Conservation (phyloP, 2,888 invertebrate genomes). For the Drosophila lacicola region DNA sequence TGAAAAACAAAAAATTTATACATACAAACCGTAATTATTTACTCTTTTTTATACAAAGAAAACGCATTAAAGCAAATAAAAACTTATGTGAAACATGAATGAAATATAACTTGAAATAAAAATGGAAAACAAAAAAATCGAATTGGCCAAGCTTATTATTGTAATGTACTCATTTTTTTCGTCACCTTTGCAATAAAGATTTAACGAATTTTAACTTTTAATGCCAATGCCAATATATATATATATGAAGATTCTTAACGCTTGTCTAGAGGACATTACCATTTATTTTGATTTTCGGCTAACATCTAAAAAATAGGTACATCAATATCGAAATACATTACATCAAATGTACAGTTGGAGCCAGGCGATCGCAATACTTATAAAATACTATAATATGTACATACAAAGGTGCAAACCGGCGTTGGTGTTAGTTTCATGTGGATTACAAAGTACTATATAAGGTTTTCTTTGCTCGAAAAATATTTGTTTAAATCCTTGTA, state of each 20-base stretch:
- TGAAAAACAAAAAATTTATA: conserved; percentile 70
- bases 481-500: conserved; percentile 42
- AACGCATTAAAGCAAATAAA: conserved; percentile 65
- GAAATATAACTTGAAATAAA: conserved; percentile 82
- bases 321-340: conserved; percentile 65
- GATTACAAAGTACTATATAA: conserved; percentile 16
- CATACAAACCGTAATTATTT: conserved; percentile 77
- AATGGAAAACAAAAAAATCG: conserved; percentile 72
- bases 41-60: conserved; percentile 83
- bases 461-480: conserved; percentile 54
- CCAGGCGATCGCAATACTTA: conserved; percentile 37
- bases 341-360: conserved; percentile 48
- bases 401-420: conserved; percentile 58
- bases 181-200: conserved; percentile 13
- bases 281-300: conserved; percentile 67
- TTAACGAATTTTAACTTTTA: background rate
- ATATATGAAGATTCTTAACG: no score
- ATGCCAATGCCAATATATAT: no score
- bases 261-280: conserved; percentile 40
- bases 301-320: conserved; percentile 58
- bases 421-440: conserved; percentile 20
- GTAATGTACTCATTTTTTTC: conserved; percentile 10
- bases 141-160: conserved; percentile 36
- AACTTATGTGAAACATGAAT: conserved; percentile 83
- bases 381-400: conserved; percentile 49